Base-by-base conservation (phyloP, 53 echinoderm and acorn worm genomes). In the Actinopyga echinites region DNA sequence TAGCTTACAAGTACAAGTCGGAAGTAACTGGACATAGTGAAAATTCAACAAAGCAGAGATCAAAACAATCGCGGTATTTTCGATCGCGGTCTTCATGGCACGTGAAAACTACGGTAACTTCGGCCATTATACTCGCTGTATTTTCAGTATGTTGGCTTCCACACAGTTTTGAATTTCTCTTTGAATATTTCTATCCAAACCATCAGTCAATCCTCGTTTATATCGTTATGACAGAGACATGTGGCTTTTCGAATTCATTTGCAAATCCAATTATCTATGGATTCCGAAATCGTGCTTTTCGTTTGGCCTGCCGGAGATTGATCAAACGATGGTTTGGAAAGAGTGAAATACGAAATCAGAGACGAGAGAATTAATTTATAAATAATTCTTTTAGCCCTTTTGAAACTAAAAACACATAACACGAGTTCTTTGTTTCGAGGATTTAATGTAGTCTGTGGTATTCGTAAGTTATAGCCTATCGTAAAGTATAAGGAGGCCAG, bases 91-190 rank as follows among this genome's bases (percentile, higher is more conserved):
- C 68, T 34, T 36, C 68, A 32, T 68, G 68, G 68, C 68, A 68
- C 34, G 37, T 68, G 3, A 23, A 30, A 45, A 54, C 54, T 15
- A 75, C 75, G 4, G 75, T 75, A 22, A 75, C 75, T n/a, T 75
- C 52, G 25, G 52, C 54, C 5, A 75, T 75, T 11, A 75, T 75
- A 43, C 44, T 75, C 8, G 75, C 54, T 24, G 54, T 75, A 30
- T 75, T 75, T n/a, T 23, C 75, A 2, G 20, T 49, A 19, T 75
- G 75, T 49, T 75, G 75, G 75, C 23, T 75, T 13, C 75, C 75
- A 8, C 49, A 52, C 49, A 75, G 55, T 75, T 75, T 75, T 28
- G 54, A 75, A 19, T 75, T 75, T 43, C 13, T 75, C 24, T 75
- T 75, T 10, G 75, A 75, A 30, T 23, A 38, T 21, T 75, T 52